phyloP scores from a whole-genome alignment of 2,888 invertebrate genomes.

The Saturnia pavonia region DNA sequence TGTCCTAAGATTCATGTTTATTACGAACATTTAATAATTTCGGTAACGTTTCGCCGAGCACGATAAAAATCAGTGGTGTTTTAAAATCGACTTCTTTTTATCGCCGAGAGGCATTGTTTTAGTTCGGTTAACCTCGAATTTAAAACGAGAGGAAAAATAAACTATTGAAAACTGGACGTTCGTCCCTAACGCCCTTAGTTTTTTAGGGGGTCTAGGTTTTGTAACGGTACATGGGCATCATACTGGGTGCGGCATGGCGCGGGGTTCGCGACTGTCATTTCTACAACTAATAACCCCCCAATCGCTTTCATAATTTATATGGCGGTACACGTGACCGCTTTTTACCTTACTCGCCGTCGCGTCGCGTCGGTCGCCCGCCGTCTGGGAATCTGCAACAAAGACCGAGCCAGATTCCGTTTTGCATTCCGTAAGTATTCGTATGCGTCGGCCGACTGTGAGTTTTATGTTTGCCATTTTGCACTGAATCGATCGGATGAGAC shows the following conservation, averaged over 20 bases:
- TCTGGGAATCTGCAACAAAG: slow-evolving; percentile 81
- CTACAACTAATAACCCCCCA: slow-evolving; percentile 67
- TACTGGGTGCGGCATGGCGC: background rate
- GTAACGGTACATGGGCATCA: slow-evolving; percentile 60
- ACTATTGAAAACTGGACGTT: slow-evolving; percentile 50
- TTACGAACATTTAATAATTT: slow-evolving; percentile 46
- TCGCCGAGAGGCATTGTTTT: slow-evolving; percentile 48
- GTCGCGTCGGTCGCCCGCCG: slow-evolving; percentile 55
- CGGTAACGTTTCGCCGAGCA: slow-evolving; percentile 28
- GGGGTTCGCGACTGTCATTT: slow-evolving; percentile 55
- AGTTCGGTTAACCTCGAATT: slow-evolving; percentile 55
- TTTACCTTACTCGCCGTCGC: slow-evolving; percentile 60
- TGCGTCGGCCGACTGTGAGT: slow-evolving; percentile 57
- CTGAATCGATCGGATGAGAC: slow-evolving; percentile 55
- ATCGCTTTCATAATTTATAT: slow-evolving; percentile 70
- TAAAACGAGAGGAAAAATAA: slow-evolving; percentile 56
- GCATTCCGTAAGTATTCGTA: slow-evolving; percentile 71
- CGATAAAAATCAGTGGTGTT: slow-evolving; percentile 42
- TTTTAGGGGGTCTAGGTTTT: slow-evolving; percentile 56
- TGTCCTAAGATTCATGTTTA: slow-evolving; percentile 43
- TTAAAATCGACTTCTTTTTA: slow-evolving; percentile 50
- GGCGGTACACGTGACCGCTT: slow-evolving; percentile 72
- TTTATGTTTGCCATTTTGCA: slow-evolving; percentile 58
- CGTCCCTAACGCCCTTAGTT: slow-evolving; percentile 70
- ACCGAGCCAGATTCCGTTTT: slow-evolving; percentile 73